Percentiles rank a stretch among this genome's conserved stretches.
Conservation (phyloP, 1,140 invertebrate species). For the Leptinotarsa texana region DNA sequence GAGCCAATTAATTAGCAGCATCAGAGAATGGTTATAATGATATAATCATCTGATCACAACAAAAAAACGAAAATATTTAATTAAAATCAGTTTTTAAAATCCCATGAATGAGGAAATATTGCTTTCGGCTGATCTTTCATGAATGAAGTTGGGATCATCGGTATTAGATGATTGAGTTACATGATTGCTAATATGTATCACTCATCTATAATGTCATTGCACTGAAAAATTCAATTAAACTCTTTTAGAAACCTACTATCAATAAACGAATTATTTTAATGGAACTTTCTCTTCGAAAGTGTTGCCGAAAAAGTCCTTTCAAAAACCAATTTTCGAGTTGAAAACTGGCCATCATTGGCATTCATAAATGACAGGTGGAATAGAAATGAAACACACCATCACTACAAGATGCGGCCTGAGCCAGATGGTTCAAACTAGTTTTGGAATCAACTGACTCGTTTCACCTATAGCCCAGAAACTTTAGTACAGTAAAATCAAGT, state of each 20-base stretch:
- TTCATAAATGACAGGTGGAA: conserved; percentile 7
- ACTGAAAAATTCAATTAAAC: too few species aligned
- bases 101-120: too few species aligned
- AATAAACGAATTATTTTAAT: not conserved
- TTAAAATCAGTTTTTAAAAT: too few species aligned
- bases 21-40: too few species aligned
- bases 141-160: too few species aligned
- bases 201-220: too few species aligned
- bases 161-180: too few species aligned
- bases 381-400: not conserved
- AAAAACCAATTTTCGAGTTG: conserved; percentile 3
- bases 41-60: too few species aligned
- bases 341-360: conserved; percentile 19
- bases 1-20: too few species aligned
- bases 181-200: too few species aligned
- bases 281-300: not conserved
- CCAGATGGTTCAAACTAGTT: not conserved
- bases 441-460: not conserved
- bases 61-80: too few species aligned
- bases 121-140: too few species aligned
- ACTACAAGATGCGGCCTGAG: not conserved
- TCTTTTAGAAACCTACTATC: not conserved
- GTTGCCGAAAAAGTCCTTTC: not conserved
- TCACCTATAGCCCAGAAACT: not conserved
- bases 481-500: not conserved